A percentile compares a stretch with the other conserved stretches of the same genome.
Evolutionary conservation across 92 coral and sea anemone species (phyloP).

Genomic region (Siderastrea siderea): DNA sequence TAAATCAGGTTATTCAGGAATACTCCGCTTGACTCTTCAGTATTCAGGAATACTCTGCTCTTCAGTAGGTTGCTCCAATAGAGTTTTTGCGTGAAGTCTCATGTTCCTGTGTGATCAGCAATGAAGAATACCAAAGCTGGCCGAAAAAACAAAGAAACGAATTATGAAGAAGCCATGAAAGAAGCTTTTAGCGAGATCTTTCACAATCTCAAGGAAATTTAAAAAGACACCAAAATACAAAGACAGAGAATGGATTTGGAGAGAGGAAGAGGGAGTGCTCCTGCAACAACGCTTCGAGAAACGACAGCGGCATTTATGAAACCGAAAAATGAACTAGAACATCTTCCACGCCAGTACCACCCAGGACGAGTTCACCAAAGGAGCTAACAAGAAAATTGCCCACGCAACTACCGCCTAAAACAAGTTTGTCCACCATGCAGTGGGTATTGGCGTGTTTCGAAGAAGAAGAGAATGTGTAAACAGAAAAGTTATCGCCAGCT

Average conservation of each 20-base stretch:
- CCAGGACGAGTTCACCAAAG: background rate
- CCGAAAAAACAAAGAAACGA: background rate
- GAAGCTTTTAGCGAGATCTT: slow-evolving; percentile 25
- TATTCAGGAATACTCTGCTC: too few relatives aligned
- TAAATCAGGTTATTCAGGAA: too few relatives aligned
- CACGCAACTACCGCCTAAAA: background rate
- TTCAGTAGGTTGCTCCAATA: too few relatives aligned
- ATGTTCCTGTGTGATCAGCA: background rate
- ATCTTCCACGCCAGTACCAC: background rate
- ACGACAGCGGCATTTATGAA: background rate
- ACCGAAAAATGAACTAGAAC: background rate
- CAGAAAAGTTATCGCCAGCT: background rate
- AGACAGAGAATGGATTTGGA: background rate
- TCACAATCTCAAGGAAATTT: slow-evolving; percentile 20
- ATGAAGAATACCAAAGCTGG: background rate
- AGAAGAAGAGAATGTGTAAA: background rate
- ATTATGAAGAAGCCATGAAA: slow-evolving; percentile 21
- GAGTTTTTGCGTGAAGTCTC: too few relatives aligned
- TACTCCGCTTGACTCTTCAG: too few relatives aligned
- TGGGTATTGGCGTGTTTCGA: background rate
- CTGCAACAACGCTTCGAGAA: background rate
- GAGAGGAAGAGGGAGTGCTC: slow-evolving; percentile 13
- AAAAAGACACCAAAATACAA: background rate
- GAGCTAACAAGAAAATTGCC: background rate
- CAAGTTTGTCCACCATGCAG: background rate